Evolutionary conservation across 2,113 vertebrate species (phyloP).

Genomic region (Gorsachius goisagi): DNA sequence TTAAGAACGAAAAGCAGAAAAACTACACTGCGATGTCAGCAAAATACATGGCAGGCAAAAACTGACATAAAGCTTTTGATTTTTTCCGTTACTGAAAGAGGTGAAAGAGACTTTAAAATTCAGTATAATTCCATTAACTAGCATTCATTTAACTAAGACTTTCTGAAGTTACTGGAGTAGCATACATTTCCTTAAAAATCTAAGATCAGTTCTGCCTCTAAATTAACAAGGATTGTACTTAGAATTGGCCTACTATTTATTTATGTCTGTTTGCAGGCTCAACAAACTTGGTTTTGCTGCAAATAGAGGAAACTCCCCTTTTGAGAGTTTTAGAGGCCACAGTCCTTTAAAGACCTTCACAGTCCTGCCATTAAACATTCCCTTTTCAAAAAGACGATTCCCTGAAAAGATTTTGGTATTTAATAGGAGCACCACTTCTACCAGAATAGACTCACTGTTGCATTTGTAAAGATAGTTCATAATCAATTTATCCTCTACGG

Average conservation of each 20-base stretch:
- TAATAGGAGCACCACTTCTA: not conserved
- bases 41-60: not conserved
- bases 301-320: not conserved
- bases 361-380: not conserved
- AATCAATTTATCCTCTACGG: not conserved
- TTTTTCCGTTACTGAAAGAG: not conserved
- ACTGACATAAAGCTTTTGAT: not conserved
- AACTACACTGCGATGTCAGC: not conserved
- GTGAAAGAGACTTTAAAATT: not conserved
- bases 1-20: not conserved
- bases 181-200: not conserved
- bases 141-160: not conserved
- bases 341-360: not conserved
- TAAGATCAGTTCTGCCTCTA: not conserved
- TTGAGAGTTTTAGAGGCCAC: not conserved
- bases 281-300: not conserved
- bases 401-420: not conserved
- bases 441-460: not conserved
- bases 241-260: not conserved
- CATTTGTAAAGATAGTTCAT: not conserved
- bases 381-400: not conserved
- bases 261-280: not conserved
- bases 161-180: not conserved
- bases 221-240: not conserved
- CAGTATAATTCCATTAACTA: not conserved